Evolutionary conservation across 2,797 vertebrate species (phyloP), one percentile per base, ranked within the genome.

Genomic region (Chromis chromis): DNA sequence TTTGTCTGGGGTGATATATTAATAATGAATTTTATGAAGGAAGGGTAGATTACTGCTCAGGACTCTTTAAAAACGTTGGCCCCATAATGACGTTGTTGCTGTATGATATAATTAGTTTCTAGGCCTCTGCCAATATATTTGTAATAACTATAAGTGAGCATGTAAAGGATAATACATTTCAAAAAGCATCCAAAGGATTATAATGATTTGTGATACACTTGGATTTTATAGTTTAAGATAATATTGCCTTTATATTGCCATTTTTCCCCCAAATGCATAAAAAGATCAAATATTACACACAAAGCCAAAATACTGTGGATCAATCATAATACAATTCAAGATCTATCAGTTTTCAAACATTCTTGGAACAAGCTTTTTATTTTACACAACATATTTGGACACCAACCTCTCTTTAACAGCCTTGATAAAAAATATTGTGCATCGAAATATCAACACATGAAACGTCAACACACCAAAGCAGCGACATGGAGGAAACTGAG

Each of bases 381-480:
- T 70, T 53, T 22, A 68, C 75, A 81, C n/a, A 78, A 73, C 33
- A 64, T 62, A 27, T 74, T 50, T 44, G 55, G 28, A 76, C 72
- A 84, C 8, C 44, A 10, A 39, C 46, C 27, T 19, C 54, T 79
- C 46, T 48, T 49, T 1, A n/a, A 67, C 71, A 82, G 46, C 53
- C 31, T 61, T 61, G n/a, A 33, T 46, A 80, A 84, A 80, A 86
- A 91, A 81, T 46, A 78, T 22, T 75, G 62, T 89, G 79, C 78
- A 67, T 82, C 31, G 55, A 78, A 81, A 69, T 22, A 24, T 59
- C 4, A 48, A 78, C 64, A 71, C 36, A 36, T n/a, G 19, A 21
- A 73, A 79, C 64, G 50, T 58, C 25, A 72, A 80, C 54, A 77
- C 72, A 25, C 49, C 27, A 39, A 85, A 79, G 78, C 77, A 82